These are phyloP conservation scores for Brachionus sp. DNA, from an alignment of 1,140 invertebrate species.

Conservation along the genomic window DNA sequence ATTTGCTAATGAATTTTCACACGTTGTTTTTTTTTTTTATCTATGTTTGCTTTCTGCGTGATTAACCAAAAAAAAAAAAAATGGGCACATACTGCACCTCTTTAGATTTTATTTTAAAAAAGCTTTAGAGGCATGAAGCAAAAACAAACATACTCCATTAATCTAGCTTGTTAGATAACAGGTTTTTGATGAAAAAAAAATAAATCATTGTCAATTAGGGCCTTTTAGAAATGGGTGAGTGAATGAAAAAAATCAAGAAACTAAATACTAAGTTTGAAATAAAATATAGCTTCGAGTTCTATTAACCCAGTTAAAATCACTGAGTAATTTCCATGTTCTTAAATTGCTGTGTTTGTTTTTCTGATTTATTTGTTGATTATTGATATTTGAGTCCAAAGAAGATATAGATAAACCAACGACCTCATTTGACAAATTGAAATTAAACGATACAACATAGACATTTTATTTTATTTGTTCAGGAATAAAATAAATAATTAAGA, in stretches of 20 bases:
- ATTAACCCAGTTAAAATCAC: slow-evolving; percentile 30
- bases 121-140: neutral
- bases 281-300: neutral
- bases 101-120: neutral
- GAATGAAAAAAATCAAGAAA: neutral
- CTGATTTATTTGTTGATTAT: neutral
- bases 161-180: slow-evolving; percentile 1
- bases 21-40: neutral
- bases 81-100: neutral
- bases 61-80: neutral
- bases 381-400: slow-evolving; percentile 6
- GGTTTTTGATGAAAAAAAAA: slow-evolving; percentile 1
- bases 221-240: neutral
- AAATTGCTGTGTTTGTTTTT: slow-evolving; percentile 40
- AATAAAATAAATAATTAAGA: neutral
- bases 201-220: slow-evolving; percentile 16
- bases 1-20: neutral
- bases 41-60: neutral
- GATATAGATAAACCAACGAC: neutral
- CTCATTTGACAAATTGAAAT: neutral
- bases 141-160: neutral
- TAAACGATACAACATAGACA: neutral
- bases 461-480: neutral
- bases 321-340: slow-evolving; percentile 13
- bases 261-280: neutral